Percentiles rank a stretch among this genome's conserved stretches.
phyloP scores from a whole-genome alignment of 2,888 invertebrate genomes.

The Bellardia pandia region DNA sequence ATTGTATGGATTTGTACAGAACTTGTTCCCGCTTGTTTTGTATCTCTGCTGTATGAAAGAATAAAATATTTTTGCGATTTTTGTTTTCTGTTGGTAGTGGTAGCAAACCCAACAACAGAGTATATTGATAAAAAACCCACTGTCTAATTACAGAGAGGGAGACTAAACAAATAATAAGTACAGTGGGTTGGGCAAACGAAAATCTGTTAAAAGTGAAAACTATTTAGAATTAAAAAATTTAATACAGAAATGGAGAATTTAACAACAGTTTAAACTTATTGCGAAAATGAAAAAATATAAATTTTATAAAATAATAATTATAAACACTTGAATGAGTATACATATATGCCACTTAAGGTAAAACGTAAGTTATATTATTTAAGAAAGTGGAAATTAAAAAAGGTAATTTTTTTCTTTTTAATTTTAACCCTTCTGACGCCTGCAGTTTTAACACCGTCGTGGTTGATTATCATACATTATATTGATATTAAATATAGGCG shows the following conservation, averaged over 20 bases:
- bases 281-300: too few relatives aligned
- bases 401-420: background rate
- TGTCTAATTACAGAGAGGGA: conserved; percentile 34
- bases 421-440: background rate
- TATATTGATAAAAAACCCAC: conserved; percentile 54
- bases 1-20: background rate
- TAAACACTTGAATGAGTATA: too few relatives aligned
- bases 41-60: background rate
- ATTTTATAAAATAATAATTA: too few relatives aligned
- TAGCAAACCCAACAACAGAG: conserved; percentile 39
- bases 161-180: conserved; percentile 2
- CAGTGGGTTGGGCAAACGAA: background rate
- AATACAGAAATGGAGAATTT: background rate
- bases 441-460: background rate
- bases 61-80: conserved; percentile 19
- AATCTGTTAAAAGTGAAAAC: background rate
- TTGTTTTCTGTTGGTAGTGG: conserved; percentile 26
- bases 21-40: background rate
- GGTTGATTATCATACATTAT: background rate
- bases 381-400: too few relatives aligned
- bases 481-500: background rate
- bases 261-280: background rate
- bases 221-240: background rate
- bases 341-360: background rate
- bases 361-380: background rate